Evolutionary conservation across 2,888 invertebrate genomes (phyloP).

Genomic region (Nemotelus pantherinus): DNA sequence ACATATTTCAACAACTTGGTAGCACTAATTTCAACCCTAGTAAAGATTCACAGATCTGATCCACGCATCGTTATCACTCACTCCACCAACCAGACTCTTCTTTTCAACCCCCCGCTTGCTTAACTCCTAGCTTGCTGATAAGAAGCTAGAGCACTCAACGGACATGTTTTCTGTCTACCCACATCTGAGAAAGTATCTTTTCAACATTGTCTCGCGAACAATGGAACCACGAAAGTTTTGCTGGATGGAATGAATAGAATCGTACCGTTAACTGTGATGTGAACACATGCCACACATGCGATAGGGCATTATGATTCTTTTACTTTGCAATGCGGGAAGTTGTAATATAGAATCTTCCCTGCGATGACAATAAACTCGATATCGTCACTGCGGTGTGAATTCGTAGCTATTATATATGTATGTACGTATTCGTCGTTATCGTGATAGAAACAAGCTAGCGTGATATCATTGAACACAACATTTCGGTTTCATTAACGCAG

Average conservation of each 20-base stretch:
- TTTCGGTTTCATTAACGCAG: too few relatives aligned
- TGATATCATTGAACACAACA: too few relatives aligned
- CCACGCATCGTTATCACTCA: too few relatives aligned
- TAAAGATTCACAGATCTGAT: too few relatives aligned
- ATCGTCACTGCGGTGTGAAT: not conserved
- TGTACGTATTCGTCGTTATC: too few relatives aligned
- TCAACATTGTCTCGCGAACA: not conserved
- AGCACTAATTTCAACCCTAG: too few relatives aligned
- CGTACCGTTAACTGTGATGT: not conserved
- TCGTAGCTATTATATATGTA: not conserved
- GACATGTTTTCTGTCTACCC: conserved; percentile 15
- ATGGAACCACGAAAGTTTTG: not conserved
- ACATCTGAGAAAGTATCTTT: not conserved
- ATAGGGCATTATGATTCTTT: not conserved
- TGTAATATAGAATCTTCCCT: not conserved
- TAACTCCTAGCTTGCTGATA: not conserved
- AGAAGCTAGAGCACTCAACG: conserved; percentile 24
- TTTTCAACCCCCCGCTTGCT: too few relatives aligned
- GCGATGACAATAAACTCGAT: not conserved
- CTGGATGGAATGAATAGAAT: not conserved
- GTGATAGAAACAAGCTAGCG: too few relatives aligned
- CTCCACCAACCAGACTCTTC: too few relatives aligned
- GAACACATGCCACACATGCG: not conserved
- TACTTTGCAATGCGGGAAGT: not conserved
- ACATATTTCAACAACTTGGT: too few relatives aligned